Conservation (phyloP, 1,140 invertebrate species). For the Drosophila carrolli region DNA sequence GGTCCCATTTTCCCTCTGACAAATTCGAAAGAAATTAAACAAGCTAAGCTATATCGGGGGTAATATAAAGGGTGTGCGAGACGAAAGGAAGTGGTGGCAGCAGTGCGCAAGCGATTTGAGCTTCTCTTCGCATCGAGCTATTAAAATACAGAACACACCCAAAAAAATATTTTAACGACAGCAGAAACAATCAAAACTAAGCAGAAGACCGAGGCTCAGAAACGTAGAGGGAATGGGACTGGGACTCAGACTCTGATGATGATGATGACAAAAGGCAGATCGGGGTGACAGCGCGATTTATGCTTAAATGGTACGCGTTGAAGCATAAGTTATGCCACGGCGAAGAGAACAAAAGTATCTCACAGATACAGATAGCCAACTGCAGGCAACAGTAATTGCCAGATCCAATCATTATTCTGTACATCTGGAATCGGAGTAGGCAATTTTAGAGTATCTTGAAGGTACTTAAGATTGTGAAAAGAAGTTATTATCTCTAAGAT, state of each 20-base stretch:
- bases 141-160: constrained; percentile 83
- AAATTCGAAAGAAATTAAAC: constrained; percentile 82
- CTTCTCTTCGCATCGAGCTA: constrained; percentile 56
- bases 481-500: not conserved
- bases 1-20: constrained; percentile 43
- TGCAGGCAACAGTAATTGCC: constrained; percentile 13
- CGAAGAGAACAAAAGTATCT: constrained; percentile 48
- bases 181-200: constrained; percentile 52
- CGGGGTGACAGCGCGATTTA: constrained; percentile 77
- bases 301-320: constrained; percentile 79
- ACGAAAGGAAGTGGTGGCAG: constrained; percentile 73
- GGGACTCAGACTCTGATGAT: constrained; percentile 32
- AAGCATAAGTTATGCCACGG: constrained; percentile 72
- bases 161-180: constrained; percentile 81
- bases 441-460: not conserved
- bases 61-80: constrained; percentile 37
- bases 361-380: constrained; percentile 33
- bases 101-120: not conserved
- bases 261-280: constrained; percentile 70
- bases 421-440: constrained; percentile 1
- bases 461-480: not conserved
- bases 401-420: constrained; percentile 17
- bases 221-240: not conserved
- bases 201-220: constrained; percentile 14
- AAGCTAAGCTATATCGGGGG: constrained; percentile 36